A percentile compares a stretch with the other conserved stretches of the same genome.
Evolutionary conservation across 1,140 invertebrate genomes (phyloP).

Genomic region (Platyura marginata): DNA sequence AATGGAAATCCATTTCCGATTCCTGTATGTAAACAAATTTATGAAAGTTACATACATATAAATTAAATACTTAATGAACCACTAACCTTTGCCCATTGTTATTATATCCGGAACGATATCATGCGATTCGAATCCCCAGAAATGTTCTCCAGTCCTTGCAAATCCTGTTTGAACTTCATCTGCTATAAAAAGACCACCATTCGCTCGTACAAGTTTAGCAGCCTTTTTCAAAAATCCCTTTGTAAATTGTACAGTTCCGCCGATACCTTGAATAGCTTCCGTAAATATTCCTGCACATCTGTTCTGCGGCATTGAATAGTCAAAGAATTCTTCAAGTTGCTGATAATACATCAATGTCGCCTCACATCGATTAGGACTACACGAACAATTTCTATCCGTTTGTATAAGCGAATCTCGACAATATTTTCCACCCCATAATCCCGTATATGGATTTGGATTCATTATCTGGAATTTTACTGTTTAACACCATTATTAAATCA

Average conservation of each 20-base stretch:
- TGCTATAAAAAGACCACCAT: conserved; percentile 74
- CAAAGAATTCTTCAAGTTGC: conserved; percentile 65
- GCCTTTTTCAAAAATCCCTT: conserved; percentile 71
- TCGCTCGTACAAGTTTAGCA: conserved; percentile 50
- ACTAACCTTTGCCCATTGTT: conserved; percentile 62
- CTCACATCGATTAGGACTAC: conserved; percentile 39
- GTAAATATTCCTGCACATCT: conserved; percentile 76
- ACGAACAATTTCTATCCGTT: conserved; percentile 45
- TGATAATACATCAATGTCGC: conserved; percentile 62
- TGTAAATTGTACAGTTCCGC: conserved; percentile 87
- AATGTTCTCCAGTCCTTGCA: conserved; percentile 79
- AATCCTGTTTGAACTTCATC: conserved; percentile 97
- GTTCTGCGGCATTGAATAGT: conserved; percentile 49
- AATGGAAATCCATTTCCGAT: conserved; percentile 89
- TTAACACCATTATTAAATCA: too few relatives aligned
- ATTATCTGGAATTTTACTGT: too few relatives aligned
- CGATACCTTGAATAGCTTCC: conserved; percentile 89
- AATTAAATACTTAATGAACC: too few relatives aligned
- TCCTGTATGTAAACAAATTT: too few relatives aligned
- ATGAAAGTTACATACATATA: too few relatives aligned
- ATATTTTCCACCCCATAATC: conserved; percentile 69
- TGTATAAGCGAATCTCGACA: conserved; percentile 81
- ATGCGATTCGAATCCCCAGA: conserved; percentile 88
- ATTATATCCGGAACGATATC: conserved; percentile 88
- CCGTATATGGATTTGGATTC: conserved; percentile 80